Percentiles rank a stretch among this genome's conserved stretches.
Conservation (phyloP, 1,140 invertebrate genomes). For the Thaumetopoea pityocampa region DNA sequence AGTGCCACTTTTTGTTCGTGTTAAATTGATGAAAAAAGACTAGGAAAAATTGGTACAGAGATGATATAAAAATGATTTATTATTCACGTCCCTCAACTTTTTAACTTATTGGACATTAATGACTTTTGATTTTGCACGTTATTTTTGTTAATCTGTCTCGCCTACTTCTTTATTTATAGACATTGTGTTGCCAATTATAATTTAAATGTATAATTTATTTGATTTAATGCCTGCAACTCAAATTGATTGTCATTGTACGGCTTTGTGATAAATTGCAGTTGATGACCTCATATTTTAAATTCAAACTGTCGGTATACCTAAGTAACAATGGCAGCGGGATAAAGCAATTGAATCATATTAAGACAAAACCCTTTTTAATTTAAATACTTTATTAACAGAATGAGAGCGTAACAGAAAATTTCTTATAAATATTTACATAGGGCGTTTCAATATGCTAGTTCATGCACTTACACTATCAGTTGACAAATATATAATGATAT, state of each 20-base stretch:
- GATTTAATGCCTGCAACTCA: conserved; percentile 16
- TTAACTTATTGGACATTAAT: conserved; percentile 73
- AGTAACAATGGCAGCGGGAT: too few relatives aligned
- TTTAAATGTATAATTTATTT: conserved; percentile 21
- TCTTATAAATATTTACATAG: too few relatives aligned
- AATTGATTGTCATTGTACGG: conserved; percentile 14
- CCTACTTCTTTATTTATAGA: conserved; percentile 35
- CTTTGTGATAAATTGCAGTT: too few relatives aligned
- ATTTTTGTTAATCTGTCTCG: conserved; percentile 28
- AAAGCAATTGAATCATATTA: too few relatives aligned
- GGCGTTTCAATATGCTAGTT: too few relatives aligned
- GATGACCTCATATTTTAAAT: too few relatives aligned
- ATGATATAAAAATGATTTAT: conserved; percentile 73
- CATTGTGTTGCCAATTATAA: conserved; percentile 24
- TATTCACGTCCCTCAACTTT: conserved; percentile 59
- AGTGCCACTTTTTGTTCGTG: conserved; percentile 64
- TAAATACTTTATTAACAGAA: too few relatives aligned
- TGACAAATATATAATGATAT: too few relatives aligned
- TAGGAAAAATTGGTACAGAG: conserved; percentile 58
- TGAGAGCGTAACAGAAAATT: too few relatives aligned
- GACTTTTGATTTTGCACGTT: conserved; percentile 65
- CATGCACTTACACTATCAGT: too few relatives aligned
- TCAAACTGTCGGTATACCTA: too few relatives aligned
- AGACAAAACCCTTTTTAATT: too few relatives aligned
- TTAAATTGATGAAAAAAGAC: conserved; percentile 73